Percentiles rank a stretch among this genome's conserved stretches.
phyloP scores from a whole-genome alignment of 2,113 vertebrate species.

The Bettongia penicillata region DNA sequence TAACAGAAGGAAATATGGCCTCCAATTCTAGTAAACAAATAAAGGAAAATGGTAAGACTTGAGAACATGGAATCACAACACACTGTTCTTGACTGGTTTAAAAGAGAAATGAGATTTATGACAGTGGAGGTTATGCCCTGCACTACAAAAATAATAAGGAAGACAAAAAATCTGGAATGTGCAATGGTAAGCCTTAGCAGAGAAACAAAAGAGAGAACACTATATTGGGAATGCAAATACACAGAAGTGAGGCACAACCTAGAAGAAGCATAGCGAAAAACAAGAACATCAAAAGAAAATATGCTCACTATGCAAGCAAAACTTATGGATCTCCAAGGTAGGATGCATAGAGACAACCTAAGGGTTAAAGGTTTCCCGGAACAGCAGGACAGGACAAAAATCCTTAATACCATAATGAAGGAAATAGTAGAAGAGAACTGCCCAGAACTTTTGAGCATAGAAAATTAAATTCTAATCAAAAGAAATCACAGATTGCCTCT shows the following conservation, averaged over 20 bases:
- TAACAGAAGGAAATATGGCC: not conserved
- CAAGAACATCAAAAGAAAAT: not conserved
- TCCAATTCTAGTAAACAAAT: not conserved
- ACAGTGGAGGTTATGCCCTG: not conserved
- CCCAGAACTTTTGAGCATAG: not conserved
- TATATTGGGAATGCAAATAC: not conserved
- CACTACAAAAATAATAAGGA: not conserved
- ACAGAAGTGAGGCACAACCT: not conserved
- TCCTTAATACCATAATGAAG: not conserved
- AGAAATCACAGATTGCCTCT: not conserved
- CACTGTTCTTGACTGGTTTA: not conserved
- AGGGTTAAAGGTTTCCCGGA: not conserved
- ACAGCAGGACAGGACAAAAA: not conserved
- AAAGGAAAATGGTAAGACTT: not conserved
- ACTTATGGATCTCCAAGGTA: not conserved
- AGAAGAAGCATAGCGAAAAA: not conserved
- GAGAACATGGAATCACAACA: not conserved
- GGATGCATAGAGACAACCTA: not conserved
- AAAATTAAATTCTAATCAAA: not conserved
- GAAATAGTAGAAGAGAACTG: not conserved
- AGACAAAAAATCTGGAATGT: not conserved
- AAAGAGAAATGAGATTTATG: not conserved
- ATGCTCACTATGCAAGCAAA: not conserved
- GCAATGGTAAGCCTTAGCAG: no score
- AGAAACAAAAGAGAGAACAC: not conserved